These are phyloP conservation scores for Harpalus rubripes DNA, from an alignment of 2,888 invertebrate species.

Conservation along the genomic window DNA sequence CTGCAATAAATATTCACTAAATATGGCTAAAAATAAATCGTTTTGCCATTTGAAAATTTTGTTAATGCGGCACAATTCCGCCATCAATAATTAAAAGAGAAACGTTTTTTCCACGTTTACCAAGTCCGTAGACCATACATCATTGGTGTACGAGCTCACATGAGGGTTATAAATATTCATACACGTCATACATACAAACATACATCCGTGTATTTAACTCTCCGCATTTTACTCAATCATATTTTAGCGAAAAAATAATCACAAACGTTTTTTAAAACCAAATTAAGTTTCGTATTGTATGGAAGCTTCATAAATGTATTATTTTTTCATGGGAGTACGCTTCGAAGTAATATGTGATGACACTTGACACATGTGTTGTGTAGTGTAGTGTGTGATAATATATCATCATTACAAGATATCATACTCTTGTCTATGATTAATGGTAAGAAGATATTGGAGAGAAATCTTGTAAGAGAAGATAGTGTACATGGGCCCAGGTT, in stretches of 20 bases:
- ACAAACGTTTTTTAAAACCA: too few species aligned
- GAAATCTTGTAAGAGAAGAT: neutral
- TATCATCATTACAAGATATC: neutral
- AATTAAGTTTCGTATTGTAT: too few species aligned
- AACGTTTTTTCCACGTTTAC: constrained; percentile 9
- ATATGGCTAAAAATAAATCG: neutral
- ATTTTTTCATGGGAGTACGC: too few species aligned
- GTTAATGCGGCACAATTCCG: too few species aligned
- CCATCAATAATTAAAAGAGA: neutral
- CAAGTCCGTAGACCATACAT: constrained; percentile 19
- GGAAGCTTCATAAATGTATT: too few species aligned
- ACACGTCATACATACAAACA: constrained; percentile 3
- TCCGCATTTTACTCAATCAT: neutral
- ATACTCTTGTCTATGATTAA: neutral
- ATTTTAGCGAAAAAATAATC: neutral
- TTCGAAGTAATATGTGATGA: neutral
- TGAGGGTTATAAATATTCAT: constrained; percentile 34
- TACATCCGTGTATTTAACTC: constrained; percentile 4
- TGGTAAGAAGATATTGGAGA: neutral
- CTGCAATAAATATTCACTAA: neutral
- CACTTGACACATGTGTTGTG: neutral
- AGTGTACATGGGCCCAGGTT: neutral
- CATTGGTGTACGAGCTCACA: constrained; percentile 21
- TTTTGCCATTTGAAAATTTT: neutral
- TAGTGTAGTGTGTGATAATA: neutral